These are phyloP conservation scores for Glaucomys volans DNA, from an alignment of 2,113 vertebrate species.

Conservation along the genomic window DNA sequence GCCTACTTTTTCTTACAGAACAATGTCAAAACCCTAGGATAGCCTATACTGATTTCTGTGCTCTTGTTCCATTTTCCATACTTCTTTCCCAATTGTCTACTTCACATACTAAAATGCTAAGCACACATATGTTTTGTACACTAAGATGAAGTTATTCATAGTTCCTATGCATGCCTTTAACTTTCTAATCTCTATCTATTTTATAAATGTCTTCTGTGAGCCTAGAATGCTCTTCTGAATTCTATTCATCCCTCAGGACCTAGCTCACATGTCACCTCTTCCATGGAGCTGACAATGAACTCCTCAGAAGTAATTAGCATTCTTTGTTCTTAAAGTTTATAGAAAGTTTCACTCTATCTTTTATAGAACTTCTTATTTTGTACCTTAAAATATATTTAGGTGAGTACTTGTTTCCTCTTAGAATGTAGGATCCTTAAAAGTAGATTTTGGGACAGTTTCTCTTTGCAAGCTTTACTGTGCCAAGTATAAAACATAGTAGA, in stretches of 20 bases:
- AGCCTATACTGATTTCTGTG: not conserved
- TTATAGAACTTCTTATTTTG: slow-evolving; percentile 5
- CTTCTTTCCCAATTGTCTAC: not conserved
- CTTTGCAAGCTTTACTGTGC: not conserved
- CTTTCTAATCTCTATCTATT: slow-evolving; percentile 1
- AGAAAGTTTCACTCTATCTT: not conserved
- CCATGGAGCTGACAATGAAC: not conserved
- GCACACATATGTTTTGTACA: not conserved
- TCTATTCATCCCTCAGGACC: not conserved
- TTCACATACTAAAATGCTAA: not conserved
- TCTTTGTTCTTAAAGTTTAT: slow-evolving; percentile 17
- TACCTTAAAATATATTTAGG: not conserved
- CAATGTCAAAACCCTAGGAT: not conserved
- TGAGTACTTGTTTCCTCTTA: not conserved
- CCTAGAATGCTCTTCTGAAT: not conserved
- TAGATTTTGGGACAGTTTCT: not conserved
- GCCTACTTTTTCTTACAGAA: not conserved
- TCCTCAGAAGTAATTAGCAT: not conserved
- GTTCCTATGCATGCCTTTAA: not conserved
- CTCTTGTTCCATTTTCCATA: not conserved
- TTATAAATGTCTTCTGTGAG: not conserved
- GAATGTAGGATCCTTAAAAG: not conserved
- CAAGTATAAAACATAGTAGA: not conserved
- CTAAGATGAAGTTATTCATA: not conserved
- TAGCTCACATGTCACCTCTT: not conserved